phyloP scores from a whole-genome alignment of 2,797 vertebrate genomes.

The Perodicticus potto region DNA sequence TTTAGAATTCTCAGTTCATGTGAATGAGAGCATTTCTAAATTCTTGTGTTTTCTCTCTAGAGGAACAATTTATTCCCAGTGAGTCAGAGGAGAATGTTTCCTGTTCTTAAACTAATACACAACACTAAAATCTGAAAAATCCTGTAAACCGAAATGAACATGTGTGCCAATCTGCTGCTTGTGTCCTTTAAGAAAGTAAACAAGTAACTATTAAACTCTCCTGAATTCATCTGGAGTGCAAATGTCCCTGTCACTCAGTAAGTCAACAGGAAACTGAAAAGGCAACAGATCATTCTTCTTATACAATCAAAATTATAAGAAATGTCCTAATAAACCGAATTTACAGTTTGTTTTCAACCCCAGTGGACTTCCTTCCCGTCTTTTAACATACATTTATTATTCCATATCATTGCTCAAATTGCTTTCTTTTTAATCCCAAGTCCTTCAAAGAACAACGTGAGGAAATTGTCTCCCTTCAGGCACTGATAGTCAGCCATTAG shows the following conservation, averaged over 20 bases:
- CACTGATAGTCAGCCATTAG: background rate
- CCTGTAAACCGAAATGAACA: conserved; percentile 23
- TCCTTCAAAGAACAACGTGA: conserved; percentile 34
- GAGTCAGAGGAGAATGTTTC: conserved; percentile 48
- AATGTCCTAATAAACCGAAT: conserved; percentile 9
- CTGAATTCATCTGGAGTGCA: background rate
- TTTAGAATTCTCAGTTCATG: conserved; percentile 21
- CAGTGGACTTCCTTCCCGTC: background rate
- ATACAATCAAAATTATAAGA: conserved; percentile 19
- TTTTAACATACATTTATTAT: conserved; percentile 21
- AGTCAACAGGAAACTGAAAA: conserved; percentile 39
- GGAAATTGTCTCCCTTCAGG: conserved; percentile 19
- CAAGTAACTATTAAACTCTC: background rate
- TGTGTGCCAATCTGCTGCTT: background rate
- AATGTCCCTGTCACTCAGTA: background rate
- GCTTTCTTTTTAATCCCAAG: conserved; percentile 27
- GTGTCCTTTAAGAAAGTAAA: conserved; percentile 6
- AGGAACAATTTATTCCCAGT: conserved; percentile 34
- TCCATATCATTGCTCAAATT: conserved; percentile 23
- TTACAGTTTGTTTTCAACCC: conserved; percentile 43
- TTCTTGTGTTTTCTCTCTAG: background rate
- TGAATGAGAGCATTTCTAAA: conserved; percentile 53
- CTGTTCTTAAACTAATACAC: background rate
- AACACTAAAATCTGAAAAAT: conserved; percentile 38
- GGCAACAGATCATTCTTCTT: background rate